phyloP scores from a whole-genome alignment of 2,113 vertebrate genomes.

The Cyprinus carpio region DNA sequence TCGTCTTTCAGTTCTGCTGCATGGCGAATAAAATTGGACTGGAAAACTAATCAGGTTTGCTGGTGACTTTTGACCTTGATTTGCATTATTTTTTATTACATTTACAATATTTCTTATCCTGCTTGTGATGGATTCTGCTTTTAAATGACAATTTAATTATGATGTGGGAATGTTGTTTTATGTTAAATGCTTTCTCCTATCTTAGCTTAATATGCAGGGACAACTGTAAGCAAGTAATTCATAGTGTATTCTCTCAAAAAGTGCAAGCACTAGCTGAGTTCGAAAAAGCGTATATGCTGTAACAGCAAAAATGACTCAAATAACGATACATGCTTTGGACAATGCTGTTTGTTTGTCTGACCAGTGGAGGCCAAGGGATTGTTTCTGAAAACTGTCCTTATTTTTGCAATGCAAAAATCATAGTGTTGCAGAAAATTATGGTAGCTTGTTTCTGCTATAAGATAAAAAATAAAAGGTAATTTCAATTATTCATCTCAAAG shows the following conservation, averaged over 20 bases:
- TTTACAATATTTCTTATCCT: neutral
- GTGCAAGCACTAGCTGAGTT: neutral
- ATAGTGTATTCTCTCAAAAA: neutral
- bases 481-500: too few relatives aligned
- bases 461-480: too few relatives aligned
- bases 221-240: neutral
- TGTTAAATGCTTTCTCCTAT: neutral
- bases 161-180: neutral
- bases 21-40: too few relatives aligned
- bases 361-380: too few relatives aligned
- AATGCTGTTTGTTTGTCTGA: too few relatives aligned
- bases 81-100: constrained; percentile 24
- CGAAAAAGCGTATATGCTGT: neutral
- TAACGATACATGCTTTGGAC: too few relatives aligned
- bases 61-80: neutral
- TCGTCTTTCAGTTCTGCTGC: neutral
- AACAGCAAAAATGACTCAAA: too few relatives aligned
- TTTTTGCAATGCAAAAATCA: neutral
- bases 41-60: constrained; percentile 9
- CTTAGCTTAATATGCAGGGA: neutral
- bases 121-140: neutral
- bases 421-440: neutral
- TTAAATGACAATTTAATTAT: neutral
- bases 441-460: too few relatives aligned
- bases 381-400: neutral